Evolutionary conservation across 2,113 vertebrate genomes (phyloP).

Genomic region (Malurus melanocephalus): DNA sequence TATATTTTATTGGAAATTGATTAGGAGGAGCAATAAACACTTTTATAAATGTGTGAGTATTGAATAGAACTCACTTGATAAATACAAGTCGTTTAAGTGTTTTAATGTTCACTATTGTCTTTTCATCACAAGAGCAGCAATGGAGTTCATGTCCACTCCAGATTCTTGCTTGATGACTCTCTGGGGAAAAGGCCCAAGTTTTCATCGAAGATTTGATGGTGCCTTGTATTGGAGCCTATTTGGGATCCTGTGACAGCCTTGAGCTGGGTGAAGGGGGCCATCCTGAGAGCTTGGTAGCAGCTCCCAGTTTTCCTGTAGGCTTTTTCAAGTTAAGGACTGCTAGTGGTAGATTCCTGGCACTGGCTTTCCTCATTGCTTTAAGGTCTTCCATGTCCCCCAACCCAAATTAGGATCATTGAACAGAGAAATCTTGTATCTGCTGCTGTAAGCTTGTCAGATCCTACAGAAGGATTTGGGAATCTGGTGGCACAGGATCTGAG

Average conservation of each 20-base stretch:
- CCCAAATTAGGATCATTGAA: not conserved
- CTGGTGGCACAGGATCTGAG: not conserved
- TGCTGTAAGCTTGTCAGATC: not conserved
- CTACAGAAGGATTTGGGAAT: not conserved
- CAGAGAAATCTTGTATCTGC: not conserved
- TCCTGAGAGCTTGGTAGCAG: not conserved
- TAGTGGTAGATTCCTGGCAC: not conserved
- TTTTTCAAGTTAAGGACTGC: not conserved
- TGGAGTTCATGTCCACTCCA: not conserved
- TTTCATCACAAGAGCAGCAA: not conserved
- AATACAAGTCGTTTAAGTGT: not conserved
- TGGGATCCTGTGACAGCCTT: not conserved
- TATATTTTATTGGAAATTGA: not conserved
- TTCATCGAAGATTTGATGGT: not conserved
- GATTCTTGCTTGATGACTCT: not conserved
- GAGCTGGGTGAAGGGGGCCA: not conserved
- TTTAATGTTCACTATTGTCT: not conserved
- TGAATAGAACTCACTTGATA: not conserved
- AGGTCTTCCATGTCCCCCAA: not conserved
- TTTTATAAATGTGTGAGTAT: not conserved
- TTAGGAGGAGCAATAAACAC: slow-evolving; percentile 16
- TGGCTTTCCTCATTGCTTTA: not conserved
- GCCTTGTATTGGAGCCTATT: not conserved
- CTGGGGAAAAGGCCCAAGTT: not conserved
- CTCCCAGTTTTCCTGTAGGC: not conserved